Base-by-base conservation (phyloP, 2,888 invertebrate genomes). In the Archips xylosteana region DNA sequence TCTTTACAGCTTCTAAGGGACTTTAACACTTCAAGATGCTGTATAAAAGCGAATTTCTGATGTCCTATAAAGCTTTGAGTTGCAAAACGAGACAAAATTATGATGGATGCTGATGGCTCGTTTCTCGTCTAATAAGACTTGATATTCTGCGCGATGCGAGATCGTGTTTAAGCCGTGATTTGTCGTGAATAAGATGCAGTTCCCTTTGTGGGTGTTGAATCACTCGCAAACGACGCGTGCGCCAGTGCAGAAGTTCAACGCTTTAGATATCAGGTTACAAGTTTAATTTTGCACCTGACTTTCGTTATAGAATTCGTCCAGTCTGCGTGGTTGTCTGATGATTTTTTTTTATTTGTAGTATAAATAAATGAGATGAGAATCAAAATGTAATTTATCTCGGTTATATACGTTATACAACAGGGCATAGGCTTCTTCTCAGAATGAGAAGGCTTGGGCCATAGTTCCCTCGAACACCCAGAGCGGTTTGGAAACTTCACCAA, bases 81-180 rank as follows among this genome's bases (percentile, higher is more conserved):
- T 89, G 88, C 88, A 91, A 89, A 92, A 92, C 92, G 92, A 92
- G 89, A 91, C 90, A 88, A 89, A 93, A 93, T 93, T 92, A 92
- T 93, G 94, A 94, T 94, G 91, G 91, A 93, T 93, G 91, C 88
- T 91, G 91, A 92, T 92, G 90, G 86, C 88, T 87, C 86, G 91
- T 89, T 88, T 85, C 88, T 84, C 86, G 85, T 86, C 90, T 92
- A 93, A 92, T 92, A 91, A 92, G 91, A 89, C 89, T 84, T 87
- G 88, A 89, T 87, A 87, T 84, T 83, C 78, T 81, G 39, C 64
- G 47, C 12, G 9, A 12, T 1, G 13, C 47, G 34, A 75, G 74
- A 74, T 75, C 65, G 59, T 87, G 78, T 83, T 76, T 80, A 75
- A 76, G 78, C 85, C 77, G 69, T 85, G 85, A 45, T 0, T 3